These are phyloP conservation scores for Volucella bombylans DNA, from an alignment of 2,888 invertebrate species.

Conservation along the genomic window DNA sequence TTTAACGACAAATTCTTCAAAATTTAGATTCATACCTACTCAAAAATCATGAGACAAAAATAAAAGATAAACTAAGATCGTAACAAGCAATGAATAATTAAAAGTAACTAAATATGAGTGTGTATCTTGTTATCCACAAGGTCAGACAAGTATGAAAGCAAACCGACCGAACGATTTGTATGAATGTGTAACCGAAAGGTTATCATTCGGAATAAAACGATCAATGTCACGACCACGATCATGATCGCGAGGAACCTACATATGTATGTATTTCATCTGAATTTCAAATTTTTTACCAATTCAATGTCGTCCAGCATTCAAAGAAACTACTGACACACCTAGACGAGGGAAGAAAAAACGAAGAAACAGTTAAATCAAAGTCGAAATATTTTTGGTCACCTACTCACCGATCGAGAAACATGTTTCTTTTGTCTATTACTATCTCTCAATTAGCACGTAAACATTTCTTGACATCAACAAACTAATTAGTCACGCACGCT, in stretches of 20 bases:
- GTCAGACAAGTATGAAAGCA: constrained; percentile 1
- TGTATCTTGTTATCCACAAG: neutral
- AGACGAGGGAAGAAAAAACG: neutral
- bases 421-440: constrained; percentile 2
- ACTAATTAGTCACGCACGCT: constrained; percentile 43
- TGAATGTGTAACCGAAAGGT: neutral
- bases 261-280: neutral
- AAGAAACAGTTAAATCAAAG: neutral
- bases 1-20: constrained; percentile 48
- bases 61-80: constrained; percentile 8
- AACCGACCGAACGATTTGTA: neutral
- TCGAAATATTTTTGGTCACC: constrained; percentile 11
- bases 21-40: constrained; percentile 43
- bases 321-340: constrained; percentile 8
- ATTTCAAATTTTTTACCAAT: constrained; percentile 18
- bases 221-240: constrained; percentile 31
- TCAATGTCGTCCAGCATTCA: neutral
- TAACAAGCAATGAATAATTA: neutral
- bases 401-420: constrained; percentile 34
- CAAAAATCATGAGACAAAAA: neutral
- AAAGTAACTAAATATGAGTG: neutral
- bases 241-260: neutral
- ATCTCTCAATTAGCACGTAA: constrained; percentile 11
- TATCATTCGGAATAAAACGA: neutral
- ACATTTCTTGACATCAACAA: constrained; percentile 26